Evolutionary conservation across 1,140 invertebrate species (phyloP).

Genomic region (Orussus abietinus): DNA sequence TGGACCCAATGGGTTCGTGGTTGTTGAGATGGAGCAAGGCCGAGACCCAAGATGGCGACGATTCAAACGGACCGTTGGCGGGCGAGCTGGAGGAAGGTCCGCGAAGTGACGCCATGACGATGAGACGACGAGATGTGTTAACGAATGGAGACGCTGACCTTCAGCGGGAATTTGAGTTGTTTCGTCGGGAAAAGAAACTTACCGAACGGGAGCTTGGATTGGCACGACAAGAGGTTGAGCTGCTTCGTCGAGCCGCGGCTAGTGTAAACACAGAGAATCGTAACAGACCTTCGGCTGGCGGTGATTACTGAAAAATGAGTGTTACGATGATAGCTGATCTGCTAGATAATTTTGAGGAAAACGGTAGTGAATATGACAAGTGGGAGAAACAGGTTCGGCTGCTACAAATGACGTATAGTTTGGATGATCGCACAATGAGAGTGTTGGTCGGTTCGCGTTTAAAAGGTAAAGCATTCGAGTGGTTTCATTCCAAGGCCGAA

Average conservation of each 20-base stretch:
- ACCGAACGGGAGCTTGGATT: neutral
- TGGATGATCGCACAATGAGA: neutral
- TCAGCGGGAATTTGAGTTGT: neutral
- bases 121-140: neutral
- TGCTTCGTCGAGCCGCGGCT: neutral
- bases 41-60: too few species aligned
- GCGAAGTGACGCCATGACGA: neutral
- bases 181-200: neutral
- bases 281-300: neutral
- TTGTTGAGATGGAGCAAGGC: too few species aligned
- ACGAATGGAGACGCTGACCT: neutral
- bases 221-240: neutral
- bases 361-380: neutral
- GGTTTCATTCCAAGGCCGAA: conserved; percentile 4
- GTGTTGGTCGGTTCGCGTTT: neutral
- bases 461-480: neutral
- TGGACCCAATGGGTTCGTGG: too few species aligned
- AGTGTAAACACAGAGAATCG: neutral
- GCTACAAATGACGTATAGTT: neutral
- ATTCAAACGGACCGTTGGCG: neutral
- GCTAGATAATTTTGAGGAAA: too few species aligned
- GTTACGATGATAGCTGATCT: neutral
- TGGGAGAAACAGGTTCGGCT: neutral
- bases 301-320: neutral
- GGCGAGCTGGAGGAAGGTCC: neutral